Conservation (phyloP, 2,113 vertebrate species). For the Numida meleagris region DNA sequence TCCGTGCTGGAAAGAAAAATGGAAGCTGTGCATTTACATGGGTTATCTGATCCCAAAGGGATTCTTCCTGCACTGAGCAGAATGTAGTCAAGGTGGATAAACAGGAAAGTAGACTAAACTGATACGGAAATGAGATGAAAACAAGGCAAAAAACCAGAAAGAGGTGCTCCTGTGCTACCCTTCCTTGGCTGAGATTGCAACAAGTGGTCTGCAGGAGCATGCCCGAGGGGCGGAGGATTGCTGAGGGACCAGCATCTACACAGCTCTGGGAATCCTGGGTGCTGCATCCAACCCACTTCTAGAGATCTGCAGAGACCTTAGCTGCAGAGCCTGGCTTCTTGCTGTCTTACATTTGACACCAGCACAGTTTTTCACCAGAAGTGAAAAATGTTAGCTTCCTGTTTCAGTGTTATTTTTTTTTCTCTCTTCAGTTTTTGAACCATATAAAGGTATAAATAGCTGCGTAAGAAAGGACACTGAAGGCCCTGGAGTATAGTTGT, state of each 20-base stretch:
- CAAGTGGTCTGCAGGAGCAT: neutral
- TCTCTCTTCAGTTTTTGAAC: neutral
- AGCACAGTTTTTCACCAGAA: neutral
- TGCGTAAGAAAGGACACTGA: neutral
- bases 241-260: neutral
- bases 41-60: neutral
- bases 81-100: conserved; percentile 16
- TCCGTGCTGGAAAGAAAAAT: accelerated
- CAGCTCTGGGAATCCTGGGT: accelerated
- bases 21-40: conserved; percentile 14
- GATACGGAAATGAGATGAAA: neutral
- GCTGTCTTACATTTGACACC: neutral
- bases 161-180: accelerated
- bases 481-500: neutral
- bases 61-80: neutral
- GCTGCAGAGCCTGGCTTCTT: neutral
- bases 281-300: neutral
- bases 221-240: accelerated
- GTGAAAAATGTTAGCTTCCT: neutral
- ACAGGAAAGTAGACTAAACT: conserved; percentile 29
- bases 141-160: neutral
- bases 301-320: neutral
- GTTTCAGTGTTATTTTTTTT: neutral
- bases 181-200: neutral
- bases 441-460: neutral